Evolutionary conservation across 1,140 invertebrate genomes (phyloP).

Genomic region (Eumeta japonica): DNA sequence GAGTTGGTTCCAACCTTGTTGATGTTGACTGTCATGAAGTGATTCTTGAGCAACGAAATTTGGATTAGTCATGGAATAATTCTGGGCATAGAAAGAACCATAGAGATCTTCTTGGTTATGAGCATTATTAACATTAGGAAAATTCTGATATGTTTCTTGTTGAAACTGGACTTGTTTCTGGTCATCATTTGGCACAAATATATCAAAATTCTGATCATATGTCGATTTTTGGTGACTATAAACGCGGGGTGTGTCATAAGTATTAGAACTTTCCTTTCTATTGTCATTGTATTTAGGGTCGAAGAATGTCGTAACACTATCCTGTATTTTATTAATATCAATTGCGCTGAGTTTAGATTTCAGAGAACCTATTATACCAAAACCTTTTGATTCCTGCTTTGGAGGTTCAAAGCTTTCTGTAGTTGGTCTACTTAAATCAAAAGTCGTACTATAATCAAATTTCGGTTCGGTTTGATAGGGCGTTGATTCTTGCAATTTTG

Average conservation of each 20-base stretch:
- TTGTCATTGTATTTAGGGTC: conserved; percentile 39
- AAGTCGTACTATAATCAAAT: too few relatives aligned
- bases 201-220: conserved; percentile 21
- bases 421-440: conserved; percentile 36
- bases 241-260: conserved; percentile 10
- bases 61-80: too few relatives aligned
- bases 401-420: conserved; percentile 26
- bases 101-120: too few relatives aligned
- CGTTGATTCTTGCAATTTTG: conserved; percentile 9
- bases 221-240: not conserved
- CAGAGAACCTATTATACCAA: conserved; percentile 44
- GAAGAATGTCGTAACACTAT: conserved; percentile 49
- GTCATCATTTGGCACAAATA: conserved; percentile 15
- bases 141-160: too few relatives aligned
- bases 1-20: too few relatives aligned
- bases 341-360: conserved; percentile 47
- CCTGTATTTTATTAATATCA: conserved; percentile 50
- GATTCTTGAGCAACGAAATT: too few relatives aligned
- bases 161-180: too few relatives aligned
- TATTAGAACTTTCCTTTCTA: conserved; percentile 14
- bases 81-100: too few relatives aligned
- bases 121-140: too few relatives aligned
- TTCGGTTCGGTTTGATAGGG: too few relatives aligned
- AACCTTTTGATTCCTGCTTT: conserved; percentile 27
- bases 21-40: too few relatives aligned